Conservation (phyloP, 2,113 vertebrate genomes). For the Larimichthys crocea region DNA sequence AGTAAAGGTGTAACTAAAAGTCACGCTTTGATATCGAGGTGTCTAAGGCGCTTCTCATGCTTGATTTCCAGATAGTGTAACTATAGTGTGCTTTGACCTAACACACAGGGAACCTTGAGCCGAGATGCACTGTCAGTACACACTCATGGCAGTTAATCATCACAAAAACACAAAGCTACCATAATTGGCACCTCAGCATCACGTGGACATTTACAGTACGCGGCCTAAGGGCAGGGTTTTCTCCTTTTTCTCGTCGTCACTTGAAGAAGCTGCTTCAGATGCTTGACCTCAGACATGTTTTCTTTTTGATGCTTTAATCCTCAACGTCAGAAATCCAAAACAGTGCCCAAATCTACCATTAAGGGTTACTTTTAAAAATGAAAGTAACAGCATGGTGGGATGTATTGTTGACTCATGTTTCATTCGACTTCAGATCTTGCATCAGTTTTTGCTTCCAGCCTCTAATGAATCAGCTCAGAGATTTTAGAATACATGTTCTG, state of each 20-base stretch:
- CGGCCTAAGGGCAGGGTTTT: not conserved
- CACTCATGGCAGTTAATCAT: not conserved
- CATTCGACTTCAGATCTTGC: not conserved
- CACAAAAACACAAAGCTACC: too few relatives aligned
- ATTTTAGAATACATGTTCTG: not conserved
- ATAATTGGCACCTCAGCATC: not conserved
- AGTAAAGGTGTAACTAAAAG: not conserved
- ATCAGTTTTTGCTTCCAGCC: not conserved
- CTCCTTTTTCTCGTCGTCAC: not conserved
- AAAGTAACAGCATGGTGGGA: not conserved
- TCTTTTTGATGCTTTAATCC: slow-evolving; percentile 13
- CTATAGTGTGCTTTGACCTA: slow-evolving; percentile 12
- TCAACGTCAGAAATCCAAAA: slow-evolving; percentile 5
- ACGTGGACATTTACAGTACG: not conserved
- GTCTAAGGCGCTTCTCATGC: not conserved
- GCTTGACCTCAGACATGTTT: not conserved
- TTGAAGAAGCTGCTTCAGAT: slow-evolving; percentile 11
- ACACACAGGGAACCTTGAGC: not conserved
- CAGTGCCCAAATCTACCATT: not conserved
- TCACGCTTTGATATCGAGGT: not conserved
- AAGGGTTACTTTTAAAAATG: not conserved
- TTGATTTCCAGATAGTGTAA: not conserved
- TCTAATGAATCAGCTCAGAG: slow-evolving; percentile 16
- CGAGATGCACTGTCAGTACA: not conserved
- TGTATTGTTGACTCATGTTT: not conserved